Base-by-base conservation (phyloP, 2,113 vertebrate genomes). In the Psammodynastes pulverulentus region DNA sequence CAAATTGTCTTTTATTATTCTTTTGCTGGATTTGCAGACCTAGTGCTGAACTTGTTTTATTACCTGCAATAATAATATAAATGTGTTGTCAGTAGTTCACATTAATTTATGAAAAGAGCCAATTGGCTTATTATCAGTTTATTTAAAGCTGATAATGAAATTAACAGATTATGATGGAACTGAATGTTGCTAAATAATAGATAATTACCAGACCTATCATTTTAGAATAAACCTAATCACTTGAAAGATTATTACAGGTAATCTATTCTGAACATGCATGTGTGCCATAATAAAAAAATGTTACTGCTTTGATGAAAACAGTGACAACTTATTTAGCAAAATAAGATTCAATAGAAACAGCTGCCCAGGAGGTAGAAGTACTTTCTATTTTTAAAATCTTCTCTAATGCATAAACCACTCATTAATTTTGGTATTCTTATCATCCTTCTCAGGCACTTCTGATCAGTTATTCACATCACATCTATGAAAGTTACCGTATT, bases 391-490 rank as follows among this genome's bases (percentile, higher is more conserved):
- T 92, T 26, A 9, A 72, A 94, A 84, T 43, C 52, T 92, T 87
- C 39, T 92, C 52, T 91, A 91, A 62, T 43, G 93, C 89, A 84
- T 0, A 0, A 48, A 58, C 56, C 90, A 9, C 39, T 92, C 62
- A 87, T 58, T 93, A 10, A 6, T 43, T 24, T 72, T 53, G 84
- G 4, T 72, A 79, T 93, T 84, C 45, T 46, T 56, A 54, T 87
- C 93, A 89, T 90, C 45, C 93, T 34, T 52, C 48, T 94, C 86
- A 85, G 89, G 62, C 56, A 95, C 67, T 95, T 93, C 94, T 94
- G 62, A 95, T 89, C 92, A 96, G 94, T 97, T 96, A 96, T 95
- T 96, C 95, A 95, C 94, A 94, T 95, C 53, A 96, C 95, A 96
- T 56, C 54, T 56, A 56, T 56, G 95, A 96, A 92, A 94, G 91